Percentiles rank a stretch among this genome's conserved stretches.
These are phyloP conservation scores for Eupsittula cactorum DNA, from an alignment of 2,113 vertebrate genomes.

Conservation along the genomic window DNA sequence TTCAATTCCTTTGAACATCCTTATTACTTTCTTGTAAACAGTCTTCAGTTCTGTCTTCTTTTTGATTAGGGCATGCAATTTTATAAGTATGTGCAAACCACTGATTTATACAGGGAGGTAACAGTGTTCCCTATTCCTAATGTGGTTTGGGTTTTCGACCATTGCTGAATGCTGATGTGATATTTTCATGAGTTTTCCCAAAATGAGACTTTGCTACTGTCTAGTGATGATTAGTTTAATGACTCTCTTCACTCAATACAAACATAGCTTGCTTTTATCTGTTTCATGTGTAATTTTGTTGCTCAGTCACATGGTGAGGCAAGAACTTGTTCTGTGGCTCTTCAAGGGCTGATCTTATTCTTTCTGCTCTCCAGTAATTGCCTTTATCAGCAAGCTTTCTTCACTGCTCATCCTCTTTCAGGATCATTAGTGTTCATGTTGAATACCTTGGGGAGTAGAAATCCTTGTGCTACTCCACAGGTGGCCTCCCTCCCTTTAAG, in stretches of 20 bases:
- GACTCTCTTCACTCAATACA: not conserved
- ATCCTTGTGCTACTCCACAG: not conserved
- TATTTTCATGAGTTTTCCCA: not conserved
- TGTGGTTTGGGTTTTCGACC: not conserved
- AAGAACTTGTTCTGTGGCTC: not conserved
- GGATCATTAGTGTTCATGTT: not conserved
- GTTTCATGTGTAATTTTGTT: not conserved
- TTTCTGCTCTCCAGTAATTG: not conserved
- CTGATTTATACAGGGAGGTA: not conserved
- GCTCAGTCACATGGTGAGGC: not conserved
- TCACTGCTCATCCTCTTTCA: not conserved
- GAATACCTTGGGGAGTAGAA: not conserved
- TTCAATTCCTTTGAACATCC: not conserved
- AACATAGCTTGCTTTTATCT: not conserved
- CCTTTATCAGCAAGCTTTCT: not conserved
- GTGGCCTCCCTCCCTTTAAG: not conserved
- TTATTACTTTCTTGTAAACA: not conserved
- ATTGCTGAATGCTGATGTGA: not conserved
- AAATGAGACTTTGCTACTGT: not conserved
- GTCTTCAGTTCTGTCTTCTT: not conserved
- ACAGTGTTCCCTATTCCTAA: not conserved
- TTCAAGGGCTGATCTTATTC: not conserved
- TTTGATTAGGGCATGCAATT: not conserved
- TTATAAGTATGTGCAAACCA: not conserved
- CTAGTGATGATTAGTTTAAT: not conserved